A percentile compares a stretch with the other conserved stretches of the same genome.
Evolutionary conservation across 2,797 vertebrate genomes (phyloP).

Genomic region (Leptoclinus maculatus): DNA sequence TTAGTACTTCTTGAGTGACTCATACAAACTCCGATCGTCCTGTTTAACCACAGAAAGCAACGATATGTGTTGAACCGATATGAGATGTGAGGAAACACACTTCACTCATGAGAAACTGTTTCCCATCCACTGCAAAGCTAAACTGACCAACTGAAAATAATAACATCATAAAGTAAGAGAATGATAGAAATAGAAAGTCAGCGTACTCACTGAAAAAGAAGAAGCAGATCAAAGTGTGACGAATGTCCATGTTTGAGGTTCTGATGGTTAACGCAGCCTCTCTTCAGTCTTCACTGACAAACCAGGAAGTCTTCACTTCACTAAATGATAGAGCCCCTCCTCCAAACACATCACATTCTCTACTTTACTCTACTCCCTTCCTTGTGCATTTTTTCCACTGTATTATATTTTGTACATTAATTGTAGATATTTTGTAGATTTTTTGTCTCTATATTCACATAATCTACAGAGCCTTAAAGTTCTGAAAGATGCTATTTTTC

Average conservation of each 20-base stretch:
- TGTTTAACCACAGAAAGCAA: background rate
- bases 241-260: constrained; percentile 9
- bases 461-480: too few species aligned
- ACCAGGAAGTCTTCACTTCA: constrained; percentile 2
- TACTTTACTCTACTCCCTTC: background rate
- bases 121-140: too few species aligned
- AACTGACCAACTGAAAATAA: background rate
- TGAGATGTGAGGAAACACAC: background rate
- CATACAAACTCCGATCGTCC: background rate
- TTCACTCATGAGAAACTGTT: background rate
- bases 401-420: too few species aligned
- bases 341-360: background rate
- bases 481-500: too few species aligned
- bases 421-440: too few species aligned
- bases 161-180: rapidly evolving
- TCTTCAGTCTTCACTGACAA: background rate
- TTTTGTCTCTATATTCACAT: too few species aligned
- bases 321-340: constrained; percentile 8
- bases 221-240: background rate
- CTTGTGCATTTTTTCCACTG: too few species aligned
- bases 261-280: background rate
- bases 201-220: constrained; percentile 29
- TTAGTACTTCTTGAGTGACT: background rate
- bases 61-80: background rate
- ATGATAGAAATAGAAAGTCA: background rate